phyloP scores from a whole-genome alignment of 2,888 invertebrate species.

The Lepidocyrtinus sp. region DNA sequence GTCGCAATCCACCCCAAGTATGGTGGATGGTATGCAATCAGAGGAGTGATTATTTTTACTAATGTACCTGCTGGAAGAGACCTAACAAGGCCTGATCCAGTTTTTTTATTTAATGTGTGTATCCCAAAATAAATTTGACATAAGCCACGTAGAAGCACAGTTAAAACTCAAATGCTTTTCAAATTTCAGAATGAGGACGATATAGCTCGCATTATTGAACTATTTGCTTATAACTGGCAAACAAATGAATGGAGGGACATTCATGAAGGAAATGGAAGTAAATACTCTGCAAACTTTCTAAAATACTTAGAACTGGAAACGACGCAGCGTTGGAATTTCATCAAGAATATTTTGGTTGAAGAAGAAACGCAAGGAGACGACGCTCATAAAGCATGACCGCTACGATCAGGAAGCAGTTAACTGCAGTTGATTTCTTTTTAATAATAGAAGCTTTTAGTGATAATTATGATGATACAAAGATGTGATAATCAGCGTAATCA shows the following conservation, averaged over 20 bases:
- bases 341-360: slow-evolving; percentile 15
- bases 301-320: slow-evolving; percentile 61
- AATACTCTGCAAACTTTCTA: slow-evolving; percentile 64
- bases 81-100: slow-evolving; percentile 32
- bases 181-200: slow-evolving; percentile 56
- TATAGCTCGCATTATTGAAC: slow-evolving; percentile 55
- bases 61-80: slow-evolving; percentile 61
- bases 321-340: slow-evolving; percentile 55
- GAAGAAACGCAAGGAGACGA: too few species aligned
- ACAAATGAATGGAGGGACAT: slow-evolving; percentile 64
- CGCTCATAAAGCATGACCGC: too few species aligned
- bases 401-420: too few species aligned
- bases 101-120: slow-evolving; percentile 47
- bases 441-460: too few species aligned
- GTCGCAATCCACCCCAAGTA: slow-evolving; percentile 74
- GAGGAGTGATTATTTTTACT: slow-evolving; percentile 73
- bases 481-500: too few species aligned
- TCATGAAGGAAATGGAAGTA: slow-evolving; percentile 43
- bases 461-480: too few species aligned
- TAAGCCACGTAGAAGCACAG: too few species aligned
- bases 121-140: too few species aligned
- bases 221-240: slow-evolving; percentile 67
- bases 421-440: too few species aligned
- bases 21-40: slow-evolving; percentile 75
- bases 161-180: too few species aligned